Percentiles rank a stretch among this genome's conserved stretches.
Evolutionary conservation across 2,797 vertebrate species (phyloP).

Genomic region (Hapalemur alaotrensis): DNA sequence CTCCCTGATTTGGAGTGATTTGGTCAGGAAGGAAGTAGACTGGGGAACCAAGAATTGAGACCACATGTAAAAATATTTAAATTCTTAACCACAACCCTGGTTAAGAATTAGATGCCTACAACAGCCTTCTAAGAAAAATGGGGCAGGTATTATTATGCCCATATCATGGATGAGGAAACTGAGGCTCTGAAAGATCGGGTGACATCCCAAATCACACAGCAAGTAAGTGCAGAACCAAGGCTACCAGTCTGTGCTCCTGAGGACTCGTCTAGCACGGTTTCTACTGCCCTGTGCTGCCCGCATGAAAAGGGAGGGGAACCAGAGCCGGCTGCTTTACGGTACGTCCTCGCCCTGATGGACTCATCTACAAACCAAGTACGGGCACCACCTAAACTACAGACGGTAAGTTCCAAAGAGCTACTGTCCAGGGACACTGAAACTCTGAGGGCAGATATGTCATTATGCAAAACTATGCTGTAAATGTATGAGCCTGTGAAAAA

Average conservation of each 20-base stretch:
- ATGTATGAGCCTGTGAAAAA: background rate
- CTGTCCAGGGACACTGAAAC: background rate
- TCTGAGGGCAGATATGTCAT: background rate
- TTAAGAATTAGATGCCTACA: background rate
- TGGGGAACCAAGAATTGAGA: background rate
- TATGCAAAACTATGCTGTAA: background rate
- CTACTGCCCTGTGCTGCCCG: background rate
- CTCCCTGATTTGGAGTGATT: background rate
- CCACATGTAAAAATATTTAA: background rate
- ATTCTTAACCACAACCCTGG: too few species aligned
- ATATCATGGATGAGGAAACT: background rate
- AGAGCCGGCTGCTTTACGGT: background rate
- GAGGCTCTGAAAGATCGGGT: background rate
- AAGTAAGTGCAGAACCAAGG: background rate
- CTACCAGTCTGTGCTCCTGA: background rate
- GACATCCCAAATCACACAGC: background rate
- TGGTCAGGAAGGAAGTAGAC: background rate
- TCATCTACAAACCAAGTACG: background rate
- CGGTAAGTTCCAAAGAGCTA: background rate
- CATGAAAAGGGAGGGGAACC: background rate
- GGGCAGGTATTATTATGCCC: background rate
- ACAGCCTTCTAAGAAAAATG: background rate
- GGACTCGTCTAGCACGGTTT: accelerated
- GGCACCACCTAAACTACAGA: background rate
- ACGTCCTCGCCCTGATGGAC: background rate